These are phyloP conservation scores for Baccha elongata DNA, from an alignment of 2,888 invertebrate species.

Conservation along the genomic window DNA sequence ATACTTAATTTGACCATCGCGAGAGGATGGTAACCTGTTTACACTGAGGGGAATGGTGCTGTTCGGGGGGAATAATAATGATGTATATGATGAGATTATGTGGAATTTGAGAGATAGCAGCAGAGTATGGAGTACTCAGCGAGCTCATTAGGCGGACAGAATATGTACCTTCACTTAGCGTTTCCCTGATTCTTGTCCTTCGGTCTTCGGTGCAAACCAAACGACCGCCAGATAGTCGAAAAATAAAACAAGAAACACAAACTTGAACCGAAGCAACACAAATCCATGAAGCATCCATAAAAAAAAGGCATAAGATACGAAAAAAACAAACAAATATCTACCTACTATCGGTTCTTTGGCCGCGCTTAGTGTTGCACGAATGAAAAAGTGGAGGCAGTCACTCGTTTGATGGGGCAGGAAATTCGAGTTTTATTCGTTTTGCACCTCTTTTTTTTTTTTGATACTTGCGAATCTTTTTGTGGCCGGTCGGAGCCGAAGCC, in stretches of 20 bases:
- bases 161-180: conserved; percentile 58
- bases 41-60: background rate
- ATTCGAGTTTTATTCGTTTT: conserved; percentile 74
- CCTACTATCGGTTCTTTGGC: conserved; percentile 49
- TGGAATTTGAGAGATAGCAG: conserved; percentile 62
- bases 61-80: conserved; percentile 25
- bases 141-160: conserved; percentile 63
- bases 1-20: conserved; percentile 58
- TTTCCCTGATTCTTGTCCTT: conserved; percentile 18
- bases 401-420: conserved; percentile 75
- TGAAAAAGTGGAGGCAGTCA: conserved; percentile 76
- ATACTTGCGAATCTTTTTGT: conserved; percentile 22
- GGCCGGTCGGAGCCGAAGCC: conserved; percentile 2
- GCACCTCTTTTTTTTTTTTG: conserved; percentile 37
- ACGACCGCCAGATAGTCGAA: conserved; percentile 10
- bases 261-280: conserved; percentile 46
- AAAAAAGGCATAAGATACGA: background rate
- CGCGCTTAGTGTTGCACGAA: conserved; percentile 71
- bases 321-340: no score
- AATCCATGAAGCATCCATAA: conserved; percentile 29
- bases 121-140: conserved; percentile 46
- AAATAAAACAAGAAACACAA: conserved; percentile 40
- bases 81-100: conserved; percentile 69
- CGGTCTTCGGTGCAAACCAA: background rate
- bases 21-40: conserved; percentile 58